Base-by-base conservation (phyloP, 2,797 vertebrate genomes). In the Sphenopsis melanotis region DNA sequence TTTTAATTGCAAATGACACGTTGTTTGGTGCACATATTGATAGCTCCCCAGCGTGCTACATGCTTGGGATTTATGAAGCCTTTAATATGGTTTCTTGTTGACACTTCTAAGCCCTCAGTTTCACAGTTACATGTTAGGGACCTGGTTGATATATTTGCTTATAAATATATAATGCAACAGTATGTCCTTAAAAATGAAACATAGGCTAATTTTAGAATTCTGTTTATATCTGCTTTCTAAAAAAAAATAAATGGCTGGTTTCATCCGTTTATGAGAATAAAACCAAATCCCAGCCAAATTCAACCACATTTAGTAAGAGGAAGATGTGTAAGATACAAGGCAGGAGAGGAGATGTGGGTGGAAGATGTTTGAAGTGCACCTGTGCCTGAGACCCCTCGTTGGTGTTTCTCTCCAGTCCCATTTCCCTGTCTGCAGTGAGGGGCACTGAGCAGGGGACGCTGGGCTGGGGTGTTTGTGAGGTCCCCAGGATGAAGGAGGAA, bases 31-130 rank as follows among this genome's bases (percentile, higher is more conserved):
- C 41, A 36, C 34, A 3, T 11, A 21, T 41, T 55, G 59, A 53
- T 36, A 44, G 39, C 26, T 83, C n/a, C 56, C 50, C 23, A 10
- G 20, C 3, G 7, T 3, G 16, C 10, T 87, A 36, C 39, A 61
- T 30, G 30, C 27, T 61, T 66, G 64, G 66, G 71, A 6, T 91
- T 96, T 91, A 83, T 42, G 49, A 94, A 87, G 36, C 20, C 15
- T 90, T 87, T 87, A 60, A 59, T 74, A 22, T 10, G 21, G 8
- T 22, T 50, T 50, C 61, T 69, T 76, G 60, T 85, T 93, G 76
- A 81, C 49, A 6, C 71, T 92, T 83, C 6, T 4, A 11, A 53
- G 30, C 56, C 49, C 53, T 83, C 29, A 39, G 26, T 70, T 91
- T 76, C 59, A 56, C 41, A 44, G 71, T 36, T 66, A 20, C 9